Evolutionary conservation across 2,797 vertebrate species (phyloP).

Genomic region (Scolopax bukidnonensis): DNA sequence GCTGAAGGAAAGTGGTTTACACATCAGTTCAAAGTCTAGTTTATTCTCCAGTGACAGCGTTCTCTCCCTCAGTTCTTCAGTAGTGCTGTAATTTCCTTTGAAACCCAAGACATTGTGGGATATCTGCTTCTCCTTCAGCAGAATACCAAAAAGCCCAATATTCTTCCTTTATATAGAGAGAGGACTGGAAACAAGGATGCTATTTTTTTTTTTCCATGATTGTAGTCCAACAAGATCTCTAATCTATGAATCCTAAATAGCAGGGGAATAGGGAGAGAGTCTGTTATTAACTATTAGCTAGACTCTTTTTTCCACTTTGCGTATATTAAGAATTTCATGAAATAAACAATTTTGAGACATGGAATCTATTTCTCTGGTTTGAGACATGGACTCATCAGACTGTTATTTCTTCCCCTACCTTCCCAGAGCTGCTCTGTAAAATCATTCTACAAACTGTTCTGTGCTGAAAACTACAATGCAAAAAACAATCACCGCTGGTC

Average conservation of each 20-base stretch:
- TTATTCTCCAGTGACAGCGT: not conserved
- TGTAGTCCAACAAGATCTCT: not conserved
- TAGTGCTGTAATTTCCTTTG: constrained; percentile 18
- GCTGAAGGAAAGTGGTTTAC: not conserved
- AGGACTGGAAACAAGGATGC: not conserved
- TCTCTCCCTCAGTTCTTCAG: not conserved
- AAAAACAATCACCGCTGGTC: not conserved
- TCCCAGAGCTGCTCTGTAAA: not conserved
- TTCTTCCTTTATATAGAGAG: not conserved
- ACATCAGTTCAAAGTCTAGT: not conserved
- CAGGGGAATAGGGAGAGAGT: not conserved
- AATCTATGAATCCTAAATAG: not conserved
- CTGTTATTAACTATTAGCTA: not conserved
- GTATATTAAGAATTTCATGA: not conserved
- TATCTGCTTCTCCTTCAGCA: constrained; percentile 9
- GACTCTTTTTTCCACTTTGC: not conserved
- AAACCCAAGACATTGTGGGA: not conserved
- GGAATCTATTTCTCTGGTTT: not conserved
- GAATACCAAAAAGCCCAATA: not conserved
- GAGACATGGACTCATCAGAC: not conserved
- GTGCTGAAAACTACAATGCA: not conserved
- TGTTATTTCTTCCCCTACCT: not conserved
- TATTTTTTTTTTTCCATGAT: not conserved
- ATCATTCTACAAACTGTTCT: not conserved
- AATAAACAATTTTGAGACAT: not conserved